Evolutionary conservation across 2,113 vertebrate species (phyloP), one percentile per base, ranked within the genome.

Genomic region (Vidua macroura): DNA sequence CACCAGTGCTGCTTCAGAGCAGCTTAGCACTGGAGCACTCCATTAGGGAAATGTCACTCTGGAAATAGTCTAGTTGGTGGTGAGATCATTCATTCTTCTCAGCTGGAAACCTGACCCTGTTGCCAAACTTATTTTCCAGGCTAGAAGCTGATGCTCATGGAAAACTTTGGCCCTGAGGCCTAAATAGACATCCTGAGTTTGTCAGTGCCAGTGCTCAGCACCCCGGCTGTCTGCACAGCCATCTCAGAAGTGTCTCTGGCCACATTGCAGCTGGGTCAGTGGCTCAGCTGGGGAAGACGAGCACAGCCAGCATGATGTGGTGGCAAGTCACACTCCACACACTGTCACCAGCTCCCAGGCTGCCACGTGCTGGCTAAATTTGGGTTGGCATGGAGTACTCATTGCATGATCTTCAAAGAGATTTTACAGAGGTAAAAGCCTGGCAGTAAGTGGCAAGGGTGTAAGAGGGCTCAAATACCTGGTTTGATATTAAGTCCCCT

Each of bases 21-120:
- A 83, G 52, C 90, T 81, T 72, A 92, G 66, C 76, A 51, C 53
- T 33, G 4, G 37, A 60, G 41, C 48, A 19, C 76, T 93, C 76
- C 4, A 0, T 72, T 64, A 41, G 73, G 83, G 93, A 94, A 95
- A 92, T 14, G 43, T 72, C 3, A 8, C 23, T 92, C 94, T 96
- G 90, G 91, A 92, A 97, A 94, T 68, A 96, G 68, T 49, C 79
- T 18, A 2, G 78, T 86, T 81, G 33, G 62, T 82, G 87, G 76
- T 95, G 89, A 95, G 89, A 91, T 83, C 85, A 96, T 95, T 95
- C 88, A 74, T 95, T 96, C 85, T 96, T 94, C 91, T 91, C 84
- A 81, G 83, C 41, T 95, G 88, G 93, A 93, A 96, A 91, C 46
- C 85, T 37, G 70, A 92, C 46, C 44, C 74, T 53, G 52, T 83